Evolutionary conservation across 2,797 vertebrate species (phyloP).

Genomic region (Gallinago nigripennis): DNA sequence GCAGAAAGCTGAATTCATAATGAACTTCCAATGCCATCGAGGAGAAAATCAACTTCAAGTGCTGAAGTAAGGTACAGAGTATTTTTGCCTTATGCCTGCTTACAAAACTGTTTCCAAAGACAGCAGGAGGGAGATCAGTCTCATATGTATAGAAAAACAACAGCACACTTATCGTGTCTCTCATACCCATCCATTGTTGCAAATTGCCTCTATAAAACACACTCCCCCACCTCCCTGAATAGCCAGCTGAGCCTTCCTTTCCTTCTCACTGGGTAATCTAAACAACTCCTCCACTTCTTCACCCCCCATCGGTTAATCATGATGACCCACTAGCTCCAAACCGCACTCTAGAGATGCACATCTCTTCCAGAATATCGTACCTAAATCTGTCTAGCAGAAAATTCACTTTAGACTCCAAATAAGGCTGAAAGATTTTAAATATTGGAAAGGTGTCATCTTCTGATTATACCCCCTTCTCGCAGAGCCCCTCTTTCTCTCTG

Average conservation of each 20-base stretch:
- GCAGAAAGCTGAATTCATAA: slow-evolving; percentile 41
- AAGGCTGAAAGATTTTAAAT: background rate
- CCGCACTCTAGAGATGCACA: background rate
- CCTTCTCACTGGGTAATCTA: background rate
- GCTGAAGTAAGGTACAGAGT: background rate
- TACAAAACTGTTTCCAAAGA: background rate
- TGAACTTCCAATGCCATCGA: slow-evolving; percentile 16
- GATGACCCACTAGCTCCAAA: background rate
- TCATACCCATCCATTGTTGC: background rate
- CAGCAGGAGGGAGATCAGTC: background rate
- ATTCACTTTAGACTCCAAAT: background rate
- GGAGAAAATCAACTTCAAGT: slow-evolving; percentile 23
- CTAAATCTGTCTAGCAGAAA: background rate
- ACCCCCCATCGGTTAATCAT: background rate
- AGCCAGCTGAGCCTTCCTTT: background rate
- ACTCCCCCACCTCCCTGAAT: background rate
- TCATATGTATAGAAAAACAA: background rate
- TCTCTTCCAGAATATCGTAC: background rate
- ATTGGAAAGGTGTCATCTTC: background rate
- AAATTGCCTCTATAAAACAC: background rate
- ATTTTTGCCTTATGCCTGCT: background rate
- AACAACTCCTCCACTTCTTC: background rate
- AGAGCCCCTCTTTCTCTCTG: background rate
- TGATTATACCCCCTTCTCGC: background rate
- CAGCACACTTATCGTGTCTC: background rate